Evolutionary conservation across 2,888 invertebrate species (phyloP).

Genomic region (Aleiodes leptofemur): DNA sequence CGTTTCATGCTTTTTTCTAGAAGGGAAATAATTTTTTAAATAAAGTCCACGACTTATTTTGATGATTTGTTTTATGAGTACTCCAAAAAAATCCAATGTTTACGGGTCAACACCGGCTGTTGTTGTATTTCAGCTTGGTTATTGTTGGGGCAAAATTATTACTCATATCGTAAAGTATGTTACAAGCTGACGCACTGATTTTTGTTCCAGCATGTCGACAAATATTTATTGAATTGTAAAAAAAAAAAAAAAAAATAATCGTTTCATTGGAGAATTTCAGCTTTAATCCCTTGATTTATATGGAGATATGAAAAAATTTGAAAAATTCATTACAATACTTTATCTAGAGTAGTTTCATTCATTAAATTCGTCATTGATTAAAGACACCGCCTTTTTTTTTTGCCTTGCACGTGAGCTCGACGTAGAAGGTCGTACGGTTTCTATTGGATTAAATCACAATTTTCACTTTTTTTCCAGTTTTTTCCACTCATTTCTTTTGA

Average conservation of each 20-base stretch:
- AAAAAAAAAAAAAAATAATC: neutral
- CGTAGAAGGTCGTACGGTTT: neutral
- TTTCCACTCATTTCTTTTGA: neutral
- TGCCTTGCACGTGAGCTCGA: neutral
- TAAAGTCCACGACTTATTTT: too few relatives aligned
- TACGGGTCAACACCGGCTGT: constrained; percentile 21
- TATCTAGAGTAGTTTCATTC: too few relatives aligned
- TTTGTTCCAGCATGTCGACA: neutral
- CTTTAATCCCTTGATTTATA: too few relatives aligned
- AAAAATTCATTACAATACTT: too few relatives aligned
- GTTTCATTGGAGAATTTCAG: too few relatives aligned
- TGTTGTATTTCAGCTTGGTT: constrained; percentile 15
- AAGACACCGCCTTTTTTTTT: neutral
- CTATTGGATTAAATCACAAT: neutral
- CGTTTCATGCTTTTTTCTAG: too few relatives aligned
- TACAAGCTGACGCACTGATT: constrained; percentile 26
- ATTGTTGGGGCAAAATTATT: constrained; percentile 13
- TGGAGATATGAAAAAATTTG: too few relatives aligned
- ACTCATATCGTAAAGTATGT: neutral
- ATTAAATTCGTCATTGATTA: too few relatives aligned
- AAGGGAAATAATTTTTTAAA: too few relatives aligned
- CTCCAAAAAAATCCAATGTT: constrained; percentile 4
- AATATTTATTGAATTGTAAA: constrained; percentile 4
- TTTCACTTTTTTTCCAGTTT: neutral
- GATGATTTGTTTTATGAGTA: neutral